These are phyloP conservation scores for Mohoua ochrocephala DNA, from an alignment of 2,113 vertebrate species.

Conservation along the genomic window DNA sequence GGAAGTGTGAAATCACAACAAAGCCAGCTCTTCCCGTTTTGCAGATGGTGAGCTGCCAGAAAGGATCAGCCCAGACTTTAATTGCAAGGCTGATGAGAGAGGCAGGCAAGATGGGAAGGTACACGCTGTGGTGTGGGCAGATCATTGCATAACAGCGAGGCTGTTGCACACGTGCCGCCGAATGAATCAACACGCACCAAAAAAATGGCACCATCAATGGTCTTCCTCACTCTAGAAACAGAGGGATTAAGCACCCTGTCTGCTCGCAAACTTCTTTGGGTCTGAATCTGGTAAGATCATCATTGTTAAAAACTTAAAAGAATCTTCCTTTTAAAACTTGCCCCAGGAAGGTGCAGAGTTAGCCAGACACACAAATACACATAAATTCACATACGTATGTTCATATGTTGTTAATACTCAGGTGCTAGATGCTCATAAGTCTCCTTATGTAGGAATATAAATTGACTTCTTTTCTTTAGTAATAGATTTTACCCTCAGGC, in stretches of 20 bases:
- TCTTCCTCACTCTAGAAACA: not conserved
- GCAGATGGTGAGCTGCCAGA: constrained; percentile 69
- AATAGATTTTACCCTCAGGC: not conserved
- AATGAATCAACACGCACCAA: not conserved
- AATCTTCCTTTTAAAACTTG: not conserved
- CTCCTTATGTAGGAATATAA: not conserved
- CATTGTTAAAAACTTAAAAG: not conserved
- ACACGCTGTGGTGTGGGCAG: not conserved
- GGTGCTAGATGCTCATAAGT: rapidly evolving
- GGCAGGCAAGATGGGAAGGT: constrained; percentile 30
- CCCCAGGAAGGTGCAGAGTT: not conserved
- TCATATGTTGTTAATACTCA: not conserved
- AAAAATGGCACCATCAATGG: not conserved
- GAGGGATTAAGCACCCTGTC: not conserved
- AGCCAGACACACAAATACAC: rapidly evolving
- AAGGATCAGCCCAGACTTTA: constrained; percentile 59
- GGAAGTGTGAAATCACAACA: constrained; percentile 60
- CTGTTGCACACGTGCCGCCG: not conserved
- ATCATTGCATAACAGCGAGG: not conserved
- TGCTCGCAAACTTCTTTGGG: not conserved
- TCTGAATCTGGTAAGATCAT: not conserved
- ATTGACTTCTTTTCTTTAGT: not conserved
- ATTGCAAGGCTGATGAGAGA: constrained; percentile 47
- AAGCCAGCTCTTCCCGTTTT: constrained; percentile 43
- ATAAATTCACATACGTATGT: rapidly evolving